Conservation (phyloP, 2,888 invertebrate species). For the Baronia brevicornis region DNA sequence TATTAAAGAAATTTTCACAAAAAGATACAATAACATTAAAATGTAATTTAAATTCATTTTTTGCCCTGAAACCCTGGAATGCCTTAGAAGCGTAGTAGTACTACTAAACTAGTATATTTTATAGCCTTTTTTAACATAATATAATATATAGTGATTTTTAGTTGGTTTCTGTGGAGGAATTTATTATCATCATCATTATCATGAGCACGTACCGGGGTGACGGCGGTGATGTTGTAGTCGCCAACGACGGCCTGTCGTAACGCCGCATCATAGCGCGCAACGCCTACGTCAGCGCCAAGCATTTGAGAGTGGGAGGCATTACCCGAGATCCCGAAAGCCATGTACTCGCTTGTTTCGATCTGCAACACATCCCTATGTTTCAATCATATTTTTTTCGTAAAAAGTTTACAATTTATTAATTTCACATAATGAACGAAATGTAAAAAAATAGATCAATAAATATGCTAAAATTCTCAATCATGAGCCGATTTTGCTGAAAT, state of each 20-base stretch:
- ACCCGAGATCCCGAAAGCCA: slow-evolving; percentile 93
- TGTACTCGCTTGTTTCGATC: slow-evolving; percentile 83
- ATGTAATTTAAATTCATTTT: too few relatives aligned
- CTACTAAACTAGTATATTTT: too few relatives aligned
- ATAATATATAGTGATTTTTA: too few relatives aligned
- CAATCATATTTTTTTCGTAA: neutral
- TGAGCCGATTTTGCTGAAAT: too few relatives aligned
- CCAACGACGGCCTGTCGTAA: slow-evolving; percentile 79
- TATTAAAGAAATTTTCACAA: too few relatives aligned
- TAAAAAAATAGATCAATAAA: neutral
- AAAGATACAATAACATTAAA: too few relatives aligned
- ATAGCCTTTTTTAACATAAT: too few relatives aligned
- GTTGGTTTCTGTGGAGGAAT: too few relatives aligned
- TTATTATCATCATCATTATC: too few relatives aligned
- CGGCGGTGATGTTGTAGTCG: slow-evolving; percentile 91
- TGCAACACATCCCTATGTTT: slow-evolving; percentile 23
- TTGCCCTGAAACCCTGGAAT: too few relatives aligned
- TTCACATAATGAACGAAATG: neutral
- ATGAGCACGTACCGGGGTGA: slow-evolving; percentile 80
- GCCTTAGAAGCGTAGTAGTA: too few relatives aligned
- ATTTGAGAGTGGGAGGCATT: slow-evolving; percentile 81
- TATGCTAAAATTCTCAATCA: too few relatives aligned
- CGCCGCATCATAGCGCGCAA: slow-evolving; percentile 83
- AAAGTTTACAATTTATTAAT: neutral
- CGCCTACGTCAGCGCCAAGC: slow-evolving; percentile 89